Conservation (phyloP, 2,113 vertebrate species). For the Antechinus flavipes region DNA sequence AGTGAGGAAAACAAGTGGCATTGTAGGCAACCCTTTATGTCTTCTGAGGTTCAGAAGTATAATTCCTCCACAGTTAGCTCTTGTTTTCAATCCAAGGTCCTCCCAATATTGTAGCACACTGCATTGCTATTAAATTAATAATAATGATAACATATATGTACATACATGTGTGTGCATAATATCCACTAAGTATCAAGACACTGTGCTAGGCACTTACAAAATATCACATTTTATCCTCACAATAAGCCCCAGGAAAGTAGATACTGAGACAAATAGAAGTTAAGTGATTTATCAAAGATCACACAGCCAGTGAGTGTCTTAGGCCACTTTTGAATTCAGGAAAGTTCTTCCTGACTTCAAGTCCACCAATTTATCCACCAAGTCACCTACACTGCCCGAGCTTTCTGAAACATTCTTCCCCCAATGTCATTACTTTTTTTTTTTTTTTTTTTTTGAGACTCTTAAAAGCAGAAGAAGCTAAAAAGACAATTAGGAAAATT, state of each 20-base stretch:
- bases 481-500: neutral
- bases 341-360: neutral
- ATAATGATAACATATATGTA: neutral
- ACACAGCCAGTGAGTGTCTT: neutral
- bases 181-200: neutral
- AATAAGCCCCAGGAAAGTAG: neutral
- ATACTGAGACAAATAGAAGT: neutral
- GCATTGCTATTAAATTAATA: neutral
- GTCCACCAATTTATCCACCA: neutral
- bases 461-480: neutral
- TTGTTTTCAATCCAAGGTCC: neutral
- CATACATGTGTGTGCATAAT: neutral
- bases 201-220: neutral
- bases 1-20: neutral
- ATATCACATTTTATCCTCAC: neutral
- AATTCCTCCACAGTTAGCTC: neutral
- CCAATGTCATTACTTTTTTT: slow-evolving; percentile 13
- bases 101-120: neutral
- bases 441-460: neutral
- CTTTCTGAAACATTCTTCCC: neutral
- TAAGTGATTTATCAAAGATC: neutral
- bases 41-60: neutral
- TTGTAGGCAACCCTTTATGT: neutral
- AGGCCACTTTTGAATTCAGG: neutral
- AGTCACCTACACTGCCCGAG: neutral